Base-by-base conservation (phyloP, 2,888 invertebrate species). In the Melanargia galathea region DNA sequence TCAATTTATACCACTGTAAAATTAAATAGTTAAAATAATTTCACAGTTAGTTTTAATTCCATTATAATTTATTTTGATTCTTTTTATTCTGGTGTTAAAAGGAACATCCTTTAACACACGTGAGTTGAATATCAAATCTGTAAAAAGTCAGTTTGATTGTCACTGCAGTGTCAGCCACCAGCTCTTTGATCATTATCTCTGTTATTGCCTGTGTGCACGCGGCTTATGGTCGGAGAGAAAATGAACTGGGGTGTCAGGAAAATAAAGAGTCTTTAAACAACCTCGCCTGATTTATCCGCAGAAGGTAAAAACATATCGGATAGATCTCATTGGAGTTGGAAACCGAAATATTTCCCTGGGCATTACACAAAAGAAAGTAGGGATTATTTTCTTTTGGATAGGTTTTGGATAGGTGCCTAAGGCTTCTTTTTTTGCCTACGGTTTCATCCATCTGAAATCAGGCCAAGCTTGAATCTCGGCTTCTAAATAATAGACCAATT, bases 151-250 rank as follows among this genome's bases (percentile, higher is more conserved):
- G 8, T 24, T 24, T 5, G 26, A 18, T 8, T 16, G 10, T 16
- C 8, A 55, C 2, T 11, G 10, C 10, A 26, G 24, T 26, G 16
- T 16, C 2, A 16, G 55, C 26, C 10, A 33, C 33, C 35, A 40
- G 38, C 59, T 59, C 73, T 74, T 75, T 73, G 75, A 75, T 73
- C 78, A 83, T 86, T 87, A 87, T 88, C 89, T 86, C 70, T 74
- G 79, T 84, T 87, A 88, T 87, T 86, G 86, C 79, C 81, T 80
- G 84, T 87, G 85, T 87, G 84, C 83, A 82, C 83, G 79, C 82
- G 83, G 84, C 87, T 87, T 87, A 87, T 83, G 84, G 83, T 83
- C 74, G 81, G 82, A 77, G 77, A 75, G 82, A 83, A 83, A 87
- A 87, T 87, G 83, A 85, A 86, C 86, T 81, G 78, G 82, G 83